phyloP scores from a whole-genome alignment of 2,888 invertebrate genomes.

The Loripinus fragilis region DNA sequence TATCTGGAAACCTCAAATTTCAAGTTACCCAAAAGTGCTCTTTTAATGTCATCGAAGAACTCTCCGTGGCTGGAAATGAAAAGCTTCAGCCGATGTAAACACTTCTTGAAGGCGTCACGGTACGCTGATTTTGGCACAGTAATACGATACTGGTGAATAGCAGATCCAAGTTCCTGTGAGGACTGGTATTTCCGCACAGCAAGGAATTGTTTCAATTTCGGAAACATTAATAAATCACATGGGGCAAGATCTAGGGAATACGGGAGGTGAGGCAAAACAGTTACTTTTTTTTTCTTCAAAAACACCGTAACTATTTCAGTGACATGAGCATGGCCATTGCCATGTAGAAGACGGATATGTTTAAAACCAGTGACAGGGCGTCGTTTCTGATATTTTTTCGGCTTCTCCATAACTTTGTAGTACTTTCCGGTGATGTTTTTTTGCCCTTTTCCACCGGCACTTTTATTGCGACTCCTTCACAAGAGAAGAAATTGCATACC shows the following conservation, averaged over 20 bases:
- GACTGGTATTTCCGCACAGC: conserved; percentile 17
- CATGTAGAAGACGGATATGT: not conserved
- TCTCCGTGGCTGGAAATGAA: conserved; percentile 20
- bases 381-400: not conserved
- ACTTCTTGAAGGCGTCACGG: conserved; percentile 23
- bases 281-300: not conserved
- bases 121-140: conserved; percentile 21
- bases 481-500: not conserved
- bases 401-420: not conserved
- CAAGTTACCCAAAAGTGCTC: conserved; percentile 21
- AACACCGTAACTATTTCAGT: not conserved
- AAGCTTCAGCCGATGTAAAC: conserved; percentile 20
- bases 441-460: not conserved
- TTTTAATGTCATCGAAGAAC: conserved; percentile 22
- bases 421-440: not conserved
- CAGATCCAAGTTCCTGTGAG: conserved; percentile 23
- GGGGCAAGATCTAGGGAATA: conserved; percentile 19
- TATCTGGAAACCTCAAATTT: conserved; percentile 20
- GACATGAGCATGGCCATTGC: not conserved
- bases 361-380: not conserved
- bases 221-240: conserved; percentile 22
- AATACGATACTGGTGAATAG: conserved; percentile 21
- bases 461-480: conserved; percentile 1
- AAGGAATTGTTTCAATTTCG: conserved; percentile 15
- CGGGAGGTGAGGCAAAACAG: not conserved